Percentiles rank a stretch among this genome's conserved stretches.
These are phyloP conservation scores for Tachina fera DNA, from an alignment of 2,888 invertebrate genomes.

Conservation along the genomic window DNA sequence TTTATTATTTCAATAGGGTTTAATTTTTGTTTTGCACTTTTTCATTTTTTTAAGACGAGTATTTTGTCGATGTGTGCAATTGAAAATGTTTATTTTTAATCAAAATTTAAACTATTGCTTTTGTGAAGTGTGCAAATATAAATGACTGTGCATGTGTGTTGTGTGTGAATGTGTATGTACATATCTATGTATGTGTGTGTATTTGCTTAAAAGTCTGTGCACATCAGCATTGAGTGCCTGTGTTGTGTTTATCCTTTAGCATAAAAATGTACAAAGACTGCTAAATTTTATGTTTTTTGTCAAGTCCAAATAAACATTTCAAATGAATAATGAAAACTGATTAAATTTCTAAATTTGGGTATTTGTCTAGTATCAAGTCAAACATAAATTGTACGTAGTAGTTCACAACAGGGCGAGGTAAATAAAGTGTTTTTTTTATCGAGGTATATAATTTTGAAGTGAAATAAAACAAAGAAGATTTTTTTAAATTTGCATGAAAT, in stretches of 20 bases:
- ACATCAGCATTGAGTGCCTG: not conserved
- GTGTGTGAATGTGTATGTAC: not conserved
- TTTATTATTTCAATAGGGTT: conserved; percentile 44
- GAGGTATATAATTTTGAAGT: too few relatives aligned
- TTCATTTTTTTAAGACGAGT: conserved; percentile 1
- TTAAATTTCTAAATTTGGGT: too few relatives aligned
- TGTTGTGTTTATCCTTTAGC: conserved; percentile 9
- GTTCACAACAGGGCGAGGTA: too few relatives aligned
- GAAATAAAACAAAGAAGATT: too few relatives aligned
- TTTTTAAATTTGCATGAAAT: too few relatives aligned
- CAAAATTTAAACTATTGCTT: conserved; percentile 61
- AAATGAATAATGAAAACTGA: conserved; percentile 37
- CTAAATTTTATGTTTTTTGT: conserved; percentile 46
- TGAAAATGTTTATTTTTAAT: conserved; percentile 67
- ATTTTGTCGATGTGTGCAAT: conserved; percentile 18
- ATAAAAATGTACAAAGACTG: conserved; percentile 63
- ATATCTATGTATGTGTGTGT: not conserved
- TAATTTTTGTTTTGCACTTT: conserved; percentile 30
- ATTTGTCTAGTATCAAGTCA: too few relatives aligned
- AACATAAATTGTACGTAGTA: too few relatives aligned
- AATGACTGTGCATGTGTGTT: not conserved
- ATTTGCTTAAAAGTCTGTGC: too few relatives aligned
- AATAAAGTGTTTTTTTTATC: too few relatives aligned
- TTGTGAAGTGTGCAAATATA: conserved; percentile 31
- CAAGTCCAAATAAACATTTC: conserved; percentile 38